These are phyloP conservation scores for Thecophora atra DNA, from an alignment of 2,888 invertebrate genomes.

Conservation along the genomic window DNA sequence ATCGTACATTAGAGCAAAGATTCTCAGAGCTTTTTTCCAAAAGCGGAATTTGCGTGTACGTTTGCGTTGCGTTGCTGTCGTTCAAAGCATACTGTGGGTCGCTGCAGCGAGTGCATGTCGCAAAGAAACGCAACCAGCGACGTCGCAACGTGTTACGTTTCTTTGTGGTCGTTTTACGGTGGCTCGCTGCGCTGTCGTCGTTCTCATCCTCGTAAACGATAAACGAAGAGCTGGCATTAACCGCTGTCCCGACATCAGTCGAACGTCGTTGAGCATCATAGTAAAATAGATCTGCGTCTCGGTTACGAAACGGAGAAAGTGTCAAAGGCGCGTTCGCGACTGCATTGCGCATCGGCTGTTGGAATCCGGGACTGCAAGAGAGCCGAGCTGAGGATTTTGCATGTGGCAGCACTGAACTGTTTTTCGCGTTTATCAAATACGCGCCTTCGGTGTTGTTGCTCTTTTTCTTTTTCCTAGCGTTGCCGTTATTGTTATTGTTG, in stretches of 20 bases:
- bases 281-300: constrained; percentile 44
- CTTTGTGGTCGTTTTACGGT: constrained; percentile 33
- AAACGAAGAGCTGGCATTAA: background rate
- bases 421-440: constrained; percentile 50
- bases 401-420: constrained; percentile 58
- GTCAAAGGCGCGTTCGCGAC: background rate
- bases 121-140: constrained; percentile 55
- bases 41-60: constrained; percentile 55
- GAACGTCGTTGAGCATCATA: constrained; percentile 46
- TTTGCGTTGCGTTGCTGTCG: constrained; percentile 46
- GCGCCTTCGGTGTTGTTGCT: constrained; percentile 42
- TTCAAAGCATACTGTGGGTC: constrained; percentile 49
- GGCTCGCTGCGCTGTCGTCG: background rate
- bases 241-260: constrained; percentile 33
- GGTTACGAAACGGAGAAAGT: constrained; percentile 7
- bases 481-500: background rate
- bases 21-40: constrained; percentile 46
- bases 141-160: constrained; percentile 48
- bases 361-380: constrained; percentile 41
- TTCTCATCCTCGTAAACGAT: constrained; percentile 1
- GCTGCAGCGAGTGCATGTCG: constrained; percentile 56
- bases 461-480: constrained; percentile 35
- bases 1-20: constrained; percentile 43
- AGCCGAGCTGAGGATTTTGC: constrained; percentile 51
- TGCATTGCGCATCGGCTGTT: background rate